phyloP scores from a whole-genome alignment of 2,888 invertebrate genomes.

The Pterostichus madidus region DNA sequence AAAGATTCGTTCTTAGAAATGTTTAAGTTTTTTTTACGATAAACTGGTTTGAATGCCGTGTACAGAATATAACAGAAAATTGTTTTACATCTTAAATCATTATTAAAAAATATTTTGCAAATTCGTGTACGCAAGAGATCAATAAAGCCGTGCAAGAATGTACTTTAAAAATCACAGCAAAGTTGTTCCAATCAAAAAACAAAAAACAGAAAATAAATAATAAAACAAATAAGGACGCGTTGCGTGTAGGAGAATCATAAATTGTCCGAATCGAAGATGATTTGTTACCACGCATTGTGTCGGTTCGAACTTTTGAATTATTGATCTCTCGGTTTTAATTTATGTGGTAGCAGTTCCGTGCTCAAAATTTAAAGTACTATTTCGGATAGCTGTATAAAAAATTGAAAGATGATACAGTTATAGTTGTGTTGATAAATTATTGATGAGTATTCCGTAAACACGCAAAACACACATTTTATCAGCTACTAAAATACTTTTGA shows the following conservation, averaged over 20 bases:
- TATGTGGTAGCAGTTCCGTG: too few relatives aligned
- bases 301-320: too few relatives aligned
- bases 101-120: too few relatives aligned
- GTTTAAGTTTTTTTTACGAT: background rate
- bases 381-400: too few relatives aligned
- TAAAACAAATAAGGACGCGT: background rate
- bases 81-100: too few relatives aligned
- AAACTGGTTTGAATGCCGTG: background rate
- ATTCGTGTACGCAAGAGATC: too few relatives aligned
- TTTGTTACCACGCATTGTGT: background rate
- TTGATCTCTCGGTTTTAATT: too few relatives aligned
- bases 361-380: too few relatives aligned
- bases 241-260: background rate
- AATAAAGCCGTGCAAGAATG: too few relatives aligned
- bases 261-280: background rate
- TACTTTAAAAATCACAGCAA: background rate
- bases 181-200: background rate
- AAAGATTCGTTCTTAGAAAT: background rate
- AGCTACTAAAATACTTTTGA: background rate
- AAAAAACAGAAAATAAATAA: background rate
- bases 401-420: too few relatives aligned
- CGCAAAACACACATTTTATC: background rate
- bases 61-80: too few relatives aligned
- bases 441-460: background rate
- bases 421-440: background rate